phyloP scores from a whole-genome alignment of 2,113 vertebrate species.

The Lagopus leucura region DNA sequence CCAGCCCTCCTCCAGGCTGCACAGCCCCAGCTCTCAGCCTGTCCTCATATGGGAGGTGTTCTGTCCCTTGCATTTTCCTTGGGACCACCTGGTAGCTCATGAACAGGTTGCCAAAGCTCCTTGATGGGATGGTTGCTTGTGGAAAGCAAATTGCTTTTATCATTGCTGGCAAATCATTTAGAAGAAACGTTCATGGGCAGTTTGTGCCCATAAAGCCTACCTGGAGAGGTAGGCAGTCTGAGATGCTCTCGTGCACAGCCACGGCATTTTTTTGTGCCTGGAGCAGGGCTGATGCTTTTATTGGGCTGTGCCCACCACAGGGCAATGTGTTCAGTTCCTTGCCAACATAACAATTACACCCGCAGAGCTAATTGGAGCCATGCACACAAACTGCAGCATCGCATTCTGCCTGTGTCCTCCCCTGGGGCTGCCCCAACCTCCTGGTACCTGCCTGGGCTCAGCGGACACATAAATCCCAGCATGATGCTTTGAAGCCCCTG shows the following conservation, averaged over 20 bases:
- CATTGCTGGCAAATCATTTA: accelerated
- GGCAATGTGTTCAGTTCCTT: not conserved
- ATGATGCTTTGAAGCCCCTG: slow-evolving; percentile 85
- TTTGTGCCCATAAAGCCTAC: not conserved
- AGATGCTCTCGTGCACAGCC: not conserved
- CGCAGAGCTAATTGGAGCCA: accelerated
- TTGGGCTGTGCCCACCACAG: accelerated
- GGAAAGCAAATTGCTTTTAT: not conserved
- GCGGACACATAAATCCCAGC: slow-evolving; percentile 64
- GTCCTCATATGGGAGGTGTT: no score
- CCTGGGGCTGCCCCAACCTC: accelerated
- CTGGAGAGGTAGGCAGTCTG: accelerated
- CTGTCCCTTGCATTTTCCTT: not conserved
- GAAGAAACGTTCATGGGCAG: not conserved
- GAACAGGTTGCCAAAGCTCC: accelerated
- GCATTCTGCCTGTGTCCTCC: accelerated
- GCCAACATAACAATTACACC: not conserved
- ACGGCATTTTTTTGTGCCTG: accelerated
- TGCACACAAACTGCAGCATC: accelerated
- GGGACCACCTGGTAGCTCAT: accelerated
- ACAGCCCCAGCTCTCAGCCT: no score
- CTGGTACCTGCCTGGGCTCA: not conserved
- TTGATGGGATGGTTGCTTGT: accelerated
- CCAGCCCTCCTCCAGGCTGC: no score
- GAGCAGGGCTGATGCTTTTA: not conserved